Conservation (phyloP, 2,113 vertebrate genomes). For the Corydoras sp. region DNA sequence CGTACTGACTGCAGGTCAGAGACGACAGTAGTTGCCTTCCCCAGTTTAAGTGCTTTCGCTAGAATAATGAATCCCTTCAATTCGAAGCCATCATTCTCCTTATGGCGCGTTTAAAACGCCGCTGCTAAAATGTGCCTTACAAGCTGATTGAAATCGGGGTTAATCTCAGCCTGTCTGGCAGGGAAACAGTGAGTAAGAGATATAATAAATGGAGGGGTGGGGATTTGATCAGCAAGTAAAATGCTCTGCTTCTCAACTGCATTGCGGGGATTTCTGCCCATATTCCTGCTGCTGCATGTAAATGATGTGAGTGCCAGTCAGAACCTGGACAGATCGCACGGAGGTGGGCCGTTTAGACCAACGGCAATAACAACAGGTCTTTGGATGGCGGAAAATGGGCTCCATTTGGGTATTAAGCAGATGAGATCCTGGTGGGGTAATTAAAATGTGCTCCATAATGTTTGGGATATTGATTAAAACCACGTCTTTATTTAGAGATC, state of each 20-base stretch:
- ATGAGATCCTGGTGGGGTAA: too few relatives aligned
- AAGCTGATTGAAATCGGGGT: background rate
- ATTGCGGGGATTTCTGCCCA: background rate
- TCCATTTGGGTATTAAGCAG: background rate
- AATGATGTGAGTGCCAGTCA: background rate
- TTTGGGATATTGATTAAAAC: too few relatives aligned
- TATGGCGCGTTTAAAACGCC: background rate
- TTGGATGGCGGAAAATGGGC: background rate
- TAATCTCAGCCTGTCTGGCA: constrained; percentile 27
- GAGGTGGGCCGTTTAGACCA: too few relatives aligned
- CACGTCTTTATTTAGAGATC: too few relatives aligned
- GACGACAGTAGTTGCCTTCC: background rate
- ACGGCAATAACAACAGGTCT: background rate
- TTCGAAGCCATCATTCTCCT: constrained; percentile 16
- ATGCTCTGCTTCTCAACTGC: constrained; percentile 17
- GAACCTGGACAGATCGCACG: background rate
- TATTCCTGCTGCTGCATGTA: background rate
- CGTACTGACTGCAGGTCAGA: constrained; percentile 26
- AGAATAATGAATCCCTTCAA: constrained; percentile 18
- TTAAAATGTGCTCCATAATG: too few relatives aligned
- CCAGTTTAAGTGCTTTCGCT: constrained; percentile 27
- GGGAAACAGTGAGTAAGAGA: background rate
- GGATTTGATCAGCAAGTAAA: background rate
- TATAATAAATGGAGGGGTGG: background rate
- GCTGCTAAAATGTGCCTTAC: background rate